Evolutionary conservation across 2,888 invertebrate genomes (phyloP), one percentile per base, ranked within the genome.

Genomic region (Dusona sp.): DNA sequence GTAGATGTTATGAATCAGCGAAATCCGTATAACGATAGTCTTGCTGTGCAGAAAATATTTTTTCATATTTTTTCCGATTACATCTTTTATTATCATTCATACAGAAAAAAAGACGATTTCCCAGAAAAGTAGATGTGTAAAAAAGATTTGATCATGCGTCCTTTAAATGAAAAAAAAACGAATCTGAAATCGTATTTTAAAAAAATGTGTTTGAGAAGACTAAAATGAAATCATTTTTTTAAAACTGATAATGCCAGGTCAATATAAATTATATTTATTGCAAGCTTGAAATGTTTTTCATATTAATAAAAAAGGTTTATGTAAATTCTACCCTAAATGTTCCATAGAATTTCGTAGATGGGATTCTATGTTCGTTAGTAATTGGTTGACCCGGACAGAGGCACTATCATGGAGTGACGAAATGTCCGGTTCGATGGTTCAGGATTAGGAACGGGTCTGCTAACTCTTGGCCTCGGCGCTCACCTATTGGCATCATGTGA

Each of bases 401-500:
- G 19, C 65, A n/a, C 38, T 25, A 16, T 68, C 25, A 68, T 16
- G 19, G 29, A 51, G 19, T 54, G 72, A 57, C 54, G 36, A 73
- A 54, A 74, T 74, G 42, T 74, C 36, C 33, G 29, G 57, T 48
- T 25, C 25, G 38, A 57, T 22, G 54, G 25, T 65, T 45, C 9
- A 29, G 77, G 13, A 22, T 33, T n/a, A 42, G 48, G 13, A 42
- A 13, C 42, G 13, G 13, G 33, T 16, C 48, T 22, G 9, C 25
- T 38, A 57, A 25, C 13, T 57, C 65, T 64, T 29, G 64, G 33
- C 7, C 33, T 16, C 42, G 19, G 25, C 57, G 65, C 45, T 77
- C n/a, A n/a, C 22, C 65, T 48, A 65, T 65, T 36, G 48, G 33
- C 22, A 54, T 48, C 45, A 65, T 77, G 48, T 48, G 48, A 65